Base-by-base conservation (phyloP, 2,113 vertebrate species). In the Siniperca knerii region DNA sequence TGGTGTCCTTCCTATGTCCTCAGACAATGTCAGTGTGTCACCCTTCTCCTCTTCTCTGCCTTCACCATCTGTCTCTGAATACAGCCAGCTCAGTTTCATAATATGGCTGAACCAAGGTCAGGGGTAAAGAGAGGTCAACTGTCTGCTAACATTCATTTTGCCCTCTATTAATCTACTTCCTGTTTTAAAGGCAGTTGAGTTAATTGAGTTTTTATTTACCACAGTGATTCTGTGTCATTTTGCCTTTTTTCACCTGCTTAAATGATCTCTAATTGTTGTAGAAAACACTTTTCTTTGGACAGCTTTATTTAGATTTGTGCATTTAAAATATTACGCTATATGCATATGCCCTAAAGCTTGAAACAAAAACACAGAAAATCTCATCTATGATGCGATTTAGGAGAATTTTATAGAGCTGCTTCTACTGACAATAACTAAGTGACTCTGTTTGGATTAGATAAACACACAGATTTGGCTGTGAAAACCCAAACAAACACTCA, bases 21-120 rank as follows among this genome's bases (percentile, higher is more conserved):
- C 76, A 81, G 46, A 86, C 79, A 88, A 68, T 79, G 86, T 81
- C 81, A 79, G 50, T 6, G 29, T 68, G 74, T 78, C 64, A 75
- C 69, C 58, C 54, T 25, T 82, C 67, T 73, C 82, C 71, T 64
- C 71, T 46, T 78, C 69, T 77, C 2, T 69, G 65, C 64, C 65
- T 67, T 74, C 55, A 55, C 88, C 90, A 92, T 85, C 89, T 91
- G 91, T 79, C 82, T 18, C 52, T 5, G 33, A 25, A 46, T 1
- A 10, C 15, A 81, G 64, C 52, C 62, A 0, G 9, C 60, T 62
- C 65, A 52, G 16, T 80, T 88, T 76, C 40, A 77, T 81, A 65
- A 79, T 48, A 33, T 48, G 44, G 50, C 69, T 61, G 9, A 67
- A 58, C 21, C 40, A 29, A 58, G 11, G 46, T 15, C 12, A 2